Conservation (phyloP, 2,888 invertebrate species). For the Vesta saturnalis region DNA sequence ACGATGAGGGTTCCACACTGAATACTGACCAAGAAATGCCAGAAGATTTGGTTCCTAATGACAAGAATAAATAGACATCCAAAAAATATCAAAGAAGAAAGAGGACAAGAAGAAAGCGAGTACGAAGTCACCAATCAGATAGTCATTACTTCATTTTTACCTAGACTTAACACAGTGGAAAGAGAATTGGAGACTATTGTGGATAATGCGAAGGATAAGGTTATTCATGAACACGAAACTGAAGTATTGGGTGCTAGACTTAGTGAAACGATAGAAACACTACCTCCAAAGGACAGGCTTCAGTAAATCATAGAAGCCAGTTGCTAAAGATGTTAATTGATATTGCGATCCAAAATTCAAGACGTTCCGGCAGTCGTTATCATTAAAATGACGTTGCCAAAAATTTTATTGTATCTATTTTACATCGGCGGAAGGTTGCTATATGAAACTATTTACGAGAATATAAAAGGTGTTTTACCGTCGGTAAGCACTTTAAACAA, state of each 20-base stretch:
- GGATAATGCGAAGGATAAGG: no score
- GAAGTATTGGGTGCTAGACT: no score
- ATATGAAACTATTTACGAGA: no score
- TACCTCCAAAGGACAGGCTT: slow-evolving; percentile 9
- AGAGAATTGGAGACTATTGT: no score
- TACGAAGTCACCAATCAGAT: slow-evolving; percentile 9
- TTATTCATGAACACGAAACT: no score
- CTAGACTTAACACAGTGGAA: slow-evolving; percentile 11
- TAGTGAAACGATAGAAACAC: slow-evolving; percentile 12
- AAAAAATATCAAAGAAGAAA: slow-evolving; percentile 19
- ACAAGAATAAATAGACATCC: slow-evolving; percentile 15
- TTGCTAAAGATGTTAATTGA: slow-evolving; percentile 7
- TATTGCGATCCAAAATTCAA: neutral
- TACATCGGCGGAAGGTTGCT: no score
- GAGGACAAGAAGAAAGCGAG: slow-evolving; percentile 16
- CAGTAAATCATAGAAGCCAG: slow-evolving; percentile 15
- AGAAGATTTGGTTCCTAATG: neutral
- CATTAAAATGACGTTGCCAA: no score
- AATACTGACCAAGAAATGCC: neutral
- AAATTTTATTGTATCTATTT: no score
- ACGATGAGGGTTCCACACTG: neutral
- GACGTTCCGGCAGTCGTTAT: no score
- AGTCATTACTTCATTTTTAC: slow-evolving; percentile 21
- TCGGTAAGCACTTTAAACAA: no score
- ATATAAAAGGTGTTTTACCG: no score